Evolutionary conservation across 1,140 invertebrate genomes (phyloP).

Genomic region (Branchinecta lindahli): DNA sequence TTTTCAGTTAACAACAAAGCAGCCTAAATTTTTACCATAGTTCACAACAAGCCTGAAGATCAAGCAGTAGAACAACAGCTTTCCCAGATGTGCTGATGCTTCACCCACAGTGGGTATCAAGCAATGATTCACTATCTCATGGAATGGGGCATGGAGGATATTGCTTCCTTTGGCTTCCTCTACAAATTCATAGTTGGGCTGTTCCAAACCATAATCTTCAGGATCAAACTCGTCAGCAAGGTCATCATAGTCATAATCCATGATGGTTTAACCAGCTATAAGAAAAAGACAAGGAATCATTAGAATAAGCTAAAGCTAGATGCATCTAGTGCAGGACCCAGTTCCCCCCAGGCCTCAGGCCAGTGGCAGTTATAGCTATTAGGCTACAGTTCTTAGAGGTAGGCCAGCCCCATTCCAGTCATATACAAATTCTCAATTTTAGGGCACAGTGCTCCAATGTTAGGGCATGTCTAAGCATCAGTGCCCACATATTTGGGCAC

Average conservation of each 20-base stretch:
- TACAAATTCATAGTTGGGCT: neutral
- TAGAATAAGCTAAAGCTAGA: too few species aligned
- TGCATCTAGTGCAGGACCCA: too few species aligned
- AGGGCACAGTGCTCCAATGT: too few species aligned
- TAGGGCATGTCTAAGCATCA: too few species aligned
- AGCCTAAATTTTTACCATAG: neutral
- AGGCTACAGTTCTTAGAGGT: too few species aligned
- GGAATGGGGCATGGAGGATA: neutral
- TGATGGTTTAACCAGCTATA: neutral
- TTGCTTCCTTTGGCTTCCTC: neutral
- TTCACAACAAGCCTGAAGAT: neutral
- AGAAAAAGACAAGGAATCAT: too few species aligned
- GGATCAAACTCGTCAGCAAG: neutral
- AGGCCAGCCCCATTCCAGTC: too few species aligned
- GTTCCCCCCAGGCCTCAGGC: too few species aligned
- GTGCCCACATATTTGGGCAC: too few species aligned
- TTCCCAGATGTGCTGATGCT: neutral
- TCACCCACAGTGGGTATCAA: neutral
- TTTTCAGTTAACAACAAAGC: too few species aligned
- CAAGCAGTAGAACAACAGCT: neutral
- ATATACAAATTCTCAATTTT: too few species aligned
- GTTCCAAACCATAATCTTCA: conserved; percentile 2
- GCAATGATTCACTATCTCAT: neutral
- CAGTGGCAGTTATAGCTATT: too few species aligned
- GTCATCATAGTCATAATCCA: conserved; percentile 8